These are phyloP conservation scores for Rhea pennata DNA, from an alignment of 2,113 vertebrate species.

Conservation along the genomic window DNA sequence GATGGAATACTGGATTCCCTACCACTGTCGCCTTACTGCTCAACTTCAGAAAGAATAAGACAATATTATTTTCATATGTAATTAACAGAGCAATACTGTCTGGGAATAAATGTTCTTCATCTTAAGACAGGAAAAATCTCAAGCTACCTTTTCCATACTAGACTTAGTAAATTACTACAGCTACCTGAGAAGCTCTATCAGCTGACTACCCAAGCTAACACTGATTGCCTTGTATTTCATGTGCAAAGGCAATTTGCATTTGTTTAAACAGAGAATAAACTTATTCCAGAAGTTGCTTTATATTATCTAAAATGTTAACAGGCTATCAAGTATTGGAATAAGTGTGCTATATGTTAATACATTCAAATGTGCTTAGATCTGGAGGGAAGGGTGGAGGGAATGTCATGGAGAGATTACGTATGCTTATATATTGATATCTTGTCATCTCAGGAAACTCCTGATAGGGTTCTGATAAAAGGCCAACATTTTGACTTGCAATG, in stretches of 20 bases:
- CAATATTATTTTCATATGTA: neutral
- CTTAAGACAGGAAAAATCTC: neutral
- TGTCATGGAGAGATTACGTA: neutral
- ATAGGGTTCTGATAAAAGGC: neutral
- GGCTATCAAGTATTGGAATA: neutral
- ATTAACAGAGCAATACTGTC: neutral
- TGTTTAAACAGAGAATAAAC: neutral
- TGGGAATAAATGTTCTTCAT: neutral
- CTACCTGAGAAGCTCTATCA: neutral
- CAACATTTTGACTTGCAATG: neutral
- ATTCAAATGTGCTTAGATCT: neutral
- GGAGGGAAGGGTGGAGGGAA: neutral
- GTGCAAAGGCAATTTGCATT: neutral
- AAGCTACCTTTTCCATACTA: neutral
- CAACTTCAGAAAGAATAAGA: neutral
- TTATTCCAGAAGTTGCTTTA: neutral
- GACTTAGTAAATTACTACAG: neutral
- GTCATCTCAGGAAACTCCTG: neutral
- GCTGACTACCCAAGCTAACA: neutral
- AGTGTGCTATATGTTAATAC: neutral
- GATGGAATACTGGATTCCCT: neutral
- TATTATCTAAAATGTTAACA: neutral
- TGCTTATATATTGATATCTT: neutral
- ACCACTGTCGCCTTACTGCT: neutral
- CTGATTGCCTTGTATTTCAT: neutral